phyloP scores from a whole-genome alignment of 2,888 invertebrate species.

The Pristionchus arcanus region DNA sequence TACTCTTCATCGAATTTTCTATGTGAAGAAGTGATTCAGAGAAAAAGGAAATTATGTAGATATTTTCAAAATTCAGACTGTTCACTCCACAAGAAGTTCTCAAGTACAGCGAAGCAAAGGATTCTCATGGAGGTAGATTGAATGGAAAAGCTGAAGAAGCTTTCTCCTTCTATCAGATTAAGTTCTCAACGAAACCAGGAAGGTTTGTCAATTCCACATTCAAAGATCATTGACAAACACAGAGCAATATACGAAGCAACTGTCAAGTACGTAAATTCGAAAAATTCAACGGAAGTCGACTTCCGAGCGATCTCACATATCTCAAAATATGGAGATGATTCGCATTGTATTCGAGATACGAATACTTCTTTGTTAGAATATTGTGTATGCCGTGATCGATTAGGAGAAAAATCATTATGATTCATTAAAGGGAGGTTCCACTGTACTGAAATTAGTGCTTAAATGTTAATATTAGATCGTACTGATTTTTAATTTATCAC shows the following conservation, averaged over 20 bases:
- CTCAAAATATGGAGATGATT: constrained; percentile 10
- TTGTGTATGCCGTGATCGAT: not conserved
- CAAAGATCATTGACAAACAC: not conserved
- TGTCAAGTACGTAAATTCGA: not conserved
- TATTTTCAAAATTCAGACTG: not conserved
- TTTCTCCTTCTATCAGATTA: not conserved
- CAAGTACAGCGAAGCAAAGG: not conserved
- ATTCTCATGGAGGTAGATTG: not conserved
- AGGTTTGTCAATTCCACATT: not conserved
- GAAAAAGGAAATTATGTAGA: not conserved
- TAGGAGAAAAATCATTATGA: not conserved
- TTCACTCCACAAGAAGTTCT: not conserved
- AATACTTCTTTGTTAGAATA: constrained; percentile 16
- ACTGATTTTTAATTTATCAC: too few relatives aligned
- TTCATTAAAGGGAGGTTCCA: not conserved
- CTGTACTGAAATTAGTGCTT: too few relatives aligned
- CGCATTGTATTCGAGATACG: constrained; percentile 7
- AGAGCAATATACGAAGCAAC: not conserved
- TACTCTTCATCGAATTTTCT: not conserved
- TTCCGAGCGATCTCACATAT: constrained; percentile 10
- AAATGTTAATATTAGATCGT: too few relatives aligned
- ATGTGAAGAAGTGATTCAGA: not conserved
- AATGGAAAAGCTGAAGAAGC: not conserved
- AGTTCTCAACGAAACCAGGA: not conserved
- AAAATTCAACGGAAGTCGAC: not conserved